These are phyloP conservation scores for Heliconius melpomene DNA, from an alignment of 1,140 invertebrate species.

Conservation along the genomic window DNA sequence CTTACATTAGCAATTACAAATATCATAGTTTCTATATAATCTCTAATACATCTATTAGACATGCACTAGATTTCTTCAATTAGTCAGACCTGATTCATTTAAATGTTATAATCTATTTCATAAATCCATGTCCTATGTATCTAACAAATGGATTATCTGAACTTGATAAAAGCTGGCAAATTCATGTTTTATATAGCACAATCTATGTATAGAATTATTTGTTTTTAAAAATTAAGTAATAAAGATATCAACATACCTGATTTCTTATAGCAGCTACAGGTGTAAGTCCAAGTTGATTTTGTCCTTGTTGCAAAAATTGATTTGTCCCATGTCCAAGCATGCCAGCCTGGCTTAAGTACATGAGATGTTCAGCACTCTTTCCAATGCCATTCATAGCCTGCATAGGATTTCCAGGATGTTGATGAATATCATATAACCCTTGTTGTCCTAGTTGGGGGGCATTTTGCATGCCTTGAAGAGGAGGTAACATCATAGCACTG, in stretches of 20 bases:
- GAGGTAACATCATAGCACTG: constrained; percentile 73
- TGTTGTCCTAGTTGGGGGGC: constrained; percentile 73
- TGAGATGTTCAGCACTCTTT: constrained; percentile 84
- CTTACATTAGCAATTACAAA: no score
- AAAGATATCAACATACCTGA: constrained; percentile 69
- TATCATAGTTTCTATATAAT: no score
- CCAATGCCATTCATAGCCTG: constrained; percentile 82
- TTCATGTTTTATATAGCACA: not conserved
- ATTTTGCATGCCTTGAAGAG: constrained; percentile 74
- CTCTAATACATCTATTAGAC: no score
- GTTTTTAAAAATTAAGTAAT: not conserved
- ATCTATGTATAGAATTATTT: not conserved
- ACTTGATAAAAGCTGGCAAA: no score
- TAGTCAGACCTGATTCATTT: no score
- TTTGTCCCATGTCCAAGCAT: constrained; percentile 84
- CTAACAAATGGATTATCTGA: no score
- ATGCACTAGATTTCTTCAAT: no score
- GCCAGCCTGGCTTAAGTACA: constrained; percentile 86
- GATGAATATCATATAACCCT: constrained; percentile 81
- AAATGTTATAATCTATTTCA: no score
- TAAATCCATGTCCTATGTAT: no score
- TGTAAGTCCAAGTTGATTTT: constrained; percentile 81
- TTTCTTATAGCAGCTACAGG: constrained; percentile 81
- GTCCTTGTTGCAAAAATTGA: constrained; percentile 84
- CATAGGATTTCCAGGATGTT: constrained; percentile 78